Percentiles rank a stretch among this genome's conserved stretches.
Evolutionary conservation across 2,113 vertebrate species (phyloP).

Genomic region (Oceanodroma tethys): DNA sequence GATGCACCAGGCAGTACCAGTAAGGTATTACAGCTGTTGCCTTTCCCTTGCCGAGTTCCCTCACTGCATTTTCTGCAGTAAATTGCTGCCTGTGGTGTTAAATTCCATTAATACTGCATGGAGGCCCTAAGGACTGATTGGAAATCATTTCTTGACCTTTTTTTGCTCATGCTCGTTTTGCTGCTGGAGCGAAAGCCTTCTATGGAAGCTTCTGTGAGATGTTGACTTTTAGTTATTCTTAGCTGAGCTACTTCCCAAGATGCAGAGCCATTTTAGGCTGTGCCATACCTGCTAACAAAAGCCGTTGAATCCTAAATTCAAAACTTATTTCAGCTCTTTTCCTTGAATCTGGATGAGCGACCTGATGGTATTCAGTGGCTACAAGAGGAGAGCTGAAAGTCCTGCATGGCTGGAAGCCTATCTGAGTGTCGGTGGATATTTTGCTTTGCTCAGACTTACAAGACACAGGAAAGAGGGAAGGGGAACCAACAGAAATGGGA

Average conservation of each 20-base stretch:
- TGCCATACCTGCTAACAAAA: background rate
- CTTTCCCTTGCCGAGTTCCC: background rate
- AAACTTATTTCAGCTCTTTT: background rate
- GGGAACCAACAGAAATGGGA: background rate
- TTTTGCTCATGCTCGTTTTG: background rate
- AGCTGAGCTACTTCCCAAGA: background rate
- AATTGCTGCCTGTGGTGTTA: conserved; percentile 35
- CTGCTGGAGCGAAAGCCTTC: background rate
- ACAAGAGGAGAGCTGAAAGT: background rate
- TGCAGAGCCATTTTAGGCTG: background rate
- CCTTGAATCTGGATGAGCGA: background rate
- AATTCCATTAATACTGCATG: conserved; percentile 12
- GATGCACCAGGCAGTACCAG: background rate
- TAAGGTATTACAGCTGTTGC: conserved; percentile 40
- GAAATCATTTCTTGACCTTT: background rate
- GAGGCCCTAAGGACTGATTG: background rate
- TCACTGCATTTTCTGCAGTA: background rate
- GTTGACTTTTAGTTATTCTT: conserved; percentile 26
- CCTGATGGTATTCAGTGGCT: background rate
- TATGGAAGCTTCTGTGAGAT: background rate
- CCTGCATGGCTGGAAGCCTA: background rate
- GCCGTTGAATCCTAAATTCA: background rate
- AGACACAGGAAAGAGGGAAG: background rate
- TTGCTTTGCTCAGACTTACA: background rate
- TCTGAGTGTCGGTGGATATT: background rate